Base-by-base conservation (phyloP, 2,113 vertebrate species). In the Oceanites oceanicus region DNA sequence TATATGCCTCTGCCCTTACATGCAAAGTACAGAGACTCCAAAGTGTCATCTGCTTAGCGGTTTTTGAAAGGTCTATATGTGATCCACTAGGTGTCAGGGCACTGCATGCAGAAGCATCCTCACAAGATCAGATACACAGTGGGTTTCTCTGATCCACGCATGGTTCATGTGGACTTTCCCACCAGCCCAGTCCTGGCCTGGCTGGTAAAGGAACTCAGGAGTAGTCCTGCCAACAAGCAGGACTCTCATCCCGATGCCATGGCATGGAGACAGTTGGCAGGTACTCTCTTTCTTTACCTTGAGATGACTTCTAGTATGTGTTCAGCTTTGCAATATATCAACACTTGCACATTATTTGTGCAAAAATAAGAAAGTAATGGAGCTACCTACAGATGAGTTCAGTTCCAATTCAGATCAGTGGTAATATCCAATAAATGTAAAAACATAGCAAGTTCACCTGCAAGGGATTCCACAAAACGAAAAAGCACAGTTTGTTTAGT, bases 71-170 rank as follows among this genome's bases (percentile, higher is more conserved):
- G 67, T 86, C 78, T 66, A 8, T 29, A n/a, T 56, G 73, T 71
- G 86, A 87, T 90, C 93, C 80, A 78, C 94, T 92, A 92, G 92
- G 92, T 94, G 92, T 95, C 94, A 96, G 95, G 95, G 91, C 86
- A 92, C 83, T 38, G 92, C 86, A 75, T 7, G 4, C 34, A 85
- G 76, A 38, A 91, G n/a, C 66, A 68, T 68, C 65, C 66, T 86
- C 56, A 61, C 15, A 38, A 47, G 29, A 62, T 29, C 22, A 66
- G 55, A 79, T 13, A 55, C 34, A 13, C 8, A 8, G 14, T 62
- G 52, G 38, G 34, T 30, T 90, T 92, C 56, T 49, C 65, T 38
- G 19, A 42, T 38, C 66, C 76, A 61, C 0, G 1, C 16, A 34
- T 86, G 2, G 9, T 40, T 79, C 45, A 3, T 9, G 4, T 23